A percentile compares a stretch with the other conserved stretches of the same genome.
Evolutionary conservation across 2,888 invertebrate genomes (phyloP).

Genomic region (Seira sanloemensis): DNA sequence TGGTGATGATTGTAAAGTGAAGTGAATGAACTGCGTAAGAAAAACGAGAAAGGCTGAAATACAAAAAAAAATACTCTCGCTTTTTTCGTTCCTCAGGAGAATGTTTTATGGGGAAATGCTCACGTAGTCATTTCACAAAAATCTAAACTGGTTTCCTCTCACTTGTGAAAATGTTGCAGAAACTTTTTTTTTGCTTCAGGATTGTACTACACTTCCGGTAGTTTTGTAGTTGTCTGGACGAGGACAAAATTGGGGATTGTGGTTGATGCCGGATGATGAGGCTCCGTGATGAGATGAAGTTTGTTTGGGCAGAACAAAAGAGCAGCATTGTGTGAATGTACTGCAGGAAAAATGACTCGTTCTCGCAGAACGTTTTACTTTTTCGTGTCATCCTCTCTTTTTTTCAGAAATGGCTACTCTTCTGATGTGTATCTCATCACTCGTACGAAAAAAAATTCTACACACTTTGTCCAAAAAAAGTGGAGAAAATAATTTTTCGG

Average conservation of each 20-base stretch:
- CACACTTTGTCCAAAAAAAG: background rate
- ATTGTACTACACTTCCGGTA: background rate
- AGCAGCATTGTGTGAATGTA: no score
- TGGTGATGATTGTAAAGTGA: background rate
- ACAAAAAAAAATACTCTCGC: conserved; percentile 7
- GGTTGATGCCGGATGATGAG: background rate
- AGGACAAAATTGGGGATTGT: no score
- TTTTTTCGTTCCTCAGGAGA: conserved; percentile 8
- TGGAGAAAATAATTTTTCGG: background rate
- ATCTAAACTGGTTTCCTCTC: conserved; percentile 36
- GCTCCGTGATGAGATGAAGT: background rate
- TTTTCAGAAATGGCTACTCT: background rate
- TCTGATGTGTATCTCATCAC: conserved; percentile 1
- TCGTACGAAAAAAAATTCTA: background rate
- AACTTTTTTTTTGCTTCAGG: background rate
- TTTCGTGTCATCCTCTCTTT: conserved; percentile 32
- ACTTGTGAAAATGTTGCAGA: background rate
- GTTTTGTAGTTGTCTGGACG: background rate
- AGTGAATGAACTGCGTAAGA: conserved; percentile 37
- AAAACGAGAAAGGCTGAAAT: conserved; percentile 19
- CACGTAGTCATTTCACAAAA: conserved; percentile 30
- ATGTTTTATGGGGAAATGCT: conserved; percentile 7
- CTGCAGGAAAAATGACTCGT: background rate
- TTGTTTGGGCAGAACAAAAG: background rate
- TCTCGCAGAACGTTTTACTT: conserved; percentile 22